These are phyloP conservation scores for Epizoanthus rinbou DNA, from an alignment of 92 coral and sea anemone species.

Conservation along the genomic window DNA sequence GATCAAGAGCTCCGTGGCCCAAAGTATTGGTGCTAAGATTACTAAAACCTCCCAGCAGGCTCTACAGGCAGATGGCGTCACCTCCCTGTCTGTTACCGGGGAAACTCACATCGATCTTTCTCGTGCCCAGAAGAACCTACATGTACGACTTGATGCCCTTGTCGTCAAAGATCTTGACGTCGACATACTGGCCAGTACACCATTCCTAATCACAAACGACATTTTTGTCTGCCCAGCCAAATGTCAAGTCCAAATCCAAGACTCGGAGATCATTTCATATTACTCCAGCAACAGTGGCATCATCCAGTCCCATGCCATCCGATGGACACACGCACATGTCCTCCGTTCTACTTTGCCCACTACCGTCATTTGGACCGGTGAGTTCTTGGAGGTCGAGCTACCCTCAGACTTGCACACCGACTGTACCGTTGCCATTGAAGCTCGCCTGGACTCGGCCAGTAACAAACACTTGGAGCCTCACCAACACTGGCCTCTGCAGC, in stretches of 20 bases:
- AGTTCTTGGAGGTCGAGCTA: slow-evolving; percentile 54
- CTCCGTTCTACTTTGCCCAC: slow-evolving; percentile 40
- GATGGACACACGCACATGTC: slow-evolving; percentile 15
- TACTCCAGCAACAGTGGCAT: background rate
- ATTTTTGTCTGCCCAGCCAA: slow-evolving; percentile 62
- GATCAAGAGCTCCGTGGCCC: slow-evolving; percentile 24
- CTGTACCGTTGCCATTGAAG: slow-evolving; percentile 38
- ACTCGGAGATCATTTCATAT: slow-evolving; percentile 45
- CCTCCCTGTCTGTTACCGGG: slow-evolving; percentile 1
- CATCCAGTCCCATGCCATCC: slow-evolving; percentile 13
- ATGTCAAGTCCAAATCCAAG: slow-evolving; percentile 55
- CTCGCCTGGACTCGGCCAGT: slow-evolving; percentile 44
- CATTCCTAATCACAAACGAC: slow-evolving; percentile 30
- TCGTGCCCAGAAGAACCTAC: slow-evolving; percentile 42
- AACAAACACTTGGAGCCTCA: background rate
- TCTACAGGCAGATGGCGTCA: background rate
- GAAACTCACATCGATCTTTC: slow-evolving; percentile 6
- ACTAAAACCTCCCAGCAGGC: background rate
- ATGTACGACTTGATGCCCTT: slow-evolving; percentile 40
- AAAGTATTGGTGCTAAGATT: background rate
- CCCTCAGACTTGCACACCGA: slow-evolving; percentile 50
- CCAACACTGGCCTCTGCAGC: slow-evolving; percentile 54
- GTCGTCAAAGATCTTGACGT: slow-evolving; percentile 21
- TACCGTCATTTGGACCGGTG: slow-evolving; percentile 65
- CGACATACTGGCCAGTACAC: background rate